These are phyloP conservation scores for Papilio dardanus DNA, from an alignment of 1,140 invertebrate genomes.

Conservation along the genomic window DNA sequence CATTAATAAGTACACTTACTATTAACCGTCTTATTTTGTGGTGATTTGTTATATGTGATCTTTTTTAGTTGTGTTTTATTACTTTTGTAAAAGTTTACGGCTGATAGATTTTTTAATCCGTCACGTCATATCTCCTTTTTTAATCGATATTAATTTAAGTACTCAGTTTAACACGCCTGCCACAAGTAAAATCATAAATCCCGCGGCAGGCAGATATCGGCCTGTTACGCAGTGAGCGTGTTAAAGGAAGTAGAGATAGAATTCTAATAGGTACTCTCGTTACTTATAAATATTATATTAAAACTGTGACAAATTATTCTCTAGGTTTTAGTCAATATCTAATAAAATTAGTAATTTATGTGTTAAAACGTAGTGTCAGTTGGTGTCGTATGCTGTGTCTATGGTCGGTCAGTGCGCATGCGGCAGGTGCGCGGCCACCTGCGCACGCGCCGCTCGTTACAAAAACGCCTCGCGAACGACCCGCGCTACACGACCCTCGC, in stretches of 20 bases:
- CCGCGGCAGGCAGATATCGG: too few species aligned
- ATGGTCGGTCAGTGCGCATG: conserved; percentile 45
- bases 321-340: background rate
- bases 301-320: background rate
- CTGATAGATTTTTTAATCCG: too few species aligned
- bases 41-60: background rate
- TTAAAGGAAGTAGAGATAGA: too few species aligned
- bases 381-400: conserved; percentile 64
- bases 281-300: too few species aligned
- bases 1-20: background rate
- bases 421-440: conserved; percentile 73
- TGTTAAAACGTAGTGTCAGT: conserved; percentile 40
- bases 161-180: too few species aligned
- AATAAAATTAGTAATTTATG: conserved; percentile 6
- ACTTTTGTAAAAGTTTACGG: too few species aligned
- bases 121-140: too few species aligned
- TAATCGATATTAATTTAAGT: too few species aligned
- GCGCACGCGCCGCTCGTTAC: conserved; percentile 76
- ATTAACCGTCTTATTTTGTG: background rate
- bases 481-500: conserved; percentile 17
- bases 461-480: conserved; percentile 61
- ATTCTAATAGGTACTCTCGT: too few species aligned
- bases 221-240: too few species aligned
- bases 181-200: too few species aligned
- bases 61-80: background rate